Conservation (phyloP, 2,797 vertebrate species). For the Otus scops region DNA sequence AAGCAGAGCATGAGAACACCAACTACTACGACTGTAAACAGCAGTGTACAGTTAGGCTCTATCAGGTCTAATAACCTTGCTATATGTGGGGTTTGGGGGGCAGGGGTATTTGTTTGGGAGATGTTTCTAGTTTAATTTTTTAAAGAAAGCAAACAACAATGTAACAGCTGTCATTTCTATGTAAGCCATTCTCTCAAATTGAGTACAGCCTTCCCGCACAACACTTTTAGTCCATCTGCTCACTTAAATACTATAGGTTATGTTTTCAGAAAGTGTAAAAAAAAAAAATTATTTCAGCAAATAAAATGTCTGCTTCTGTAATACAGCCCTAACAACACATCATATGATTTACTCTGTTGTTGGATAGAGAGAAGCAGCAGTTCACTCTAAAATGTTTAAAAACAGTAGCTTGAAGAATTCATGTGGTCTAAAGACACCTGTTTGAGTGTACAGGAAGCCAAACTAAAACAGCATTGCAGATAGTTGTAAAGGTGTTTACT, state of each 20-base stretch:
- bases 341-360: not conserved
- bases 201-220: not conserved
- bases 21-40: not conserved
- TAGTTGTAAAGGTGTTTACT: not conserved
- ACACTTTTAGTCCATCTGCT: not conserved
- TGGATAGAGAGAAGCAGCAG: not conserved
- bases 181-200: not conserved
- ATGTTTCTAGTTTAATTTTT: not conserved
- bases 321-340: not conserved
- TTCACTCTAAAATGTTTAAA: not conserved
- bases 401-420: not conserved
- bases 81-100: not conserved
- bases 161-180: not conserved
- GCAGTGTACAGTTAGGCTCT: not conserved
- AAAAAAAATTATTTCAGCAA: not conserved
- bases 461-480: not conserved
- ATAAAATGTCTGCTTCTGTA: not conserved
- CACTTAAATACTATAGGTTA: not conserved
- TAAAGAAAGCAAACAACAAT: not conserved
- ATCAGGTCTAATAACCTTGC: not conserved
- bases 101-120: not conserved
- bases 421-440: not conserved
- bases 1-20: not conserved
- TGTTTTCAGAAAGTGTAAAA: not conserved
- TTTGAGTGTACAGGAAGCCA: not conserved